Evolutionary conservation across 1,140 invertebrate species (phyloP).

Genomic region (Aphis gossypii): DNA sequence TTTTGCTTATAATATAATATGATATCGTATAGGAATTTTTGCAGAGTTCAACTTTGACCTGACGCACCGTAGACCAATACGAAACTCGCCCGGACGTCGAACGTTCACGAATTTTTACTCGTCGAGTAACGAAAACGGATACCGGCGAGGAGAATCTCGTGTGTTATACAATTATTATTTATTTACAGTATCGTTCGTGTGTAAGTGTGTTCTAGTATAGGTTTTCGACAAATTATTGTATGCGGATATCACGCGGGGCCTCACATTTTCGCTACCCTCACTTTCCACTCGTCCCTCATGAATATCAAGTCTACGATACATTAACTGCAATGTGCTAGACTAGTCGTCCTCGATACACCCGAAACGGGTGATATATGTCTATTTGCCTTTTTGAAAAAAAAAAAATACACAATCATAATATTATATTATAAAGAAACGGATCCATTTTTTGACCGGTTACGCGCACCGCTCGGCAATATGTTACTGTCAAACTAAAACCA

Average conservation of each 20-base stretch:
- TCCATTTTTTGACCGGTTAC: slow-evolving; percentile 10
- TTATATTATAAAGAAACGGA: slow-evolving; percentile 9
- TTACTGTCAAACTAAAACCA: slow-evolving; percentile 40
- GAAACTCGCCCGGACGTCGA: too few relatives aligned
- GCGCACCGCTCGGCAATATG: slow-evolving; percentile 2
- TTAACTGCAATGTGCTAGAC: neutral
- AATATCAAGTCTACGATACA: neutral
- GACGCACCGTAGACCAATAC: neutral
- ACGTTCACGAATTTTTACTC: neutral
- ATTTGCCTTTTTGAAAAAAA: neutral
- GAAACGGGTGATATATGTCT: neutral
- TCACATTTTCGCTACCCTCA: neutral
- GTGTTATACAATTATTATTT: neutral
- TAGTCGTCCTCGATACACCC: neutral
- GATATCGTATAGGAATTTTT: neutral
- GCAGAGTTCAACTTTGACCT: neutral
- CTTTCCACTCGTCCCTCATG: neutral
- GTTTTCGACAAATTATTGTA: neutral
- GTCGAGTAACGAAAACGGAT: neutral
- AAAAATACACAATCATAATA: neutral
- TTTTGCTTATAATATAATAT: neutral
- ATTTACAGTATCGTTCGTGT: neutral
- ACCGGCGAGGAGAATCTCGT: neutral
- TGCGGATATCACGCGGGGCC: too few relatives aligned
- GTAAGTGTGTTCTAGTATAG: too few relatives aligned